Evolutionary conservation across 2,888 invertebrate genomes (phyloP), one percentile per base, ranked within the genome.

Genomic region (Steinernema carpocapsae): DNA sequence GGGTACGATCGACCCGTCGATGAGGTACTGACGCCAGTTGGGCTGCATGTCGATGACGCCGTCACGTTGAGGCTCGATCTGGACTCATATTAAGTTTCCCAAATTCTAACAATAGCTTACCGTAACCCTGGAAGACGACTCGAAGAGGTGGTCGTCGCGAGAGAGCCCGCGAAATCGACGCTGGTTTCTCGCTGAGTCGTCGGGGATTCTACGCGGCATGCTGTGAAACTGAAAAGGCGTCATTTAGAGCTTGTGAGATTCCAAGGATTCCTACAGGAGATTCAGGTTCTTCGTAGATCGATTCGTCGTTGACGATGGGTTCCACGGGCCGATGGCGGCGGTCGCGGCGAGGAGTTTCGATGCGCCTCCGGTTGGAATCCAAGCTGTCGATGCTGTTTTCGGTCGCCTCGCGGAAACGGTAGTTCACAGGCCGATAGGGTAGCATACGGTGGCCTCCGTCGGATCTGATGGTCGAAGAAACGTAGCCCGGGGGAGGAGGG

Each of bases 251-350:
- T 14, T 2, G 4, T 43, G 1, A 45, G n/a, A 7, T 32, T 46
- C 19, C 19, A 3, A 51, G 14, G n/a, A 10, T 19, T 10, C 42
- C 1, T 17, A 77, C 78, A 0, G 78, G 77, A 6, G 78, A 76
- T 45, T 77, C 78, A 1, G 77, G 77, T 45, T 77, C 77, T 46
- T 77, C 77, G 73, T 77, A 77, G 51, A 77, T 77, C 56, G 79
- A 79, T 32, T 77, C 77, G 22, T 77, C 74, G 19, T 73, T 70
- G 45, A 37, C 72, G 12, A 17, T 3, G 4, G 70, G 32, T 12
- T 42, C 42, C 17, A 37, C 37, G 7, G 14, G 70, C 7, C 43
- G 43, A 29, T 37, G 37, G 70, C 70, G 37, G 7, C 22, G 17
- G 6, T 26, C 26, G 64, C 26, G 64, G 14, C 43, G 12, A 6